Evolutionary conservation across 1,140 invertebrate genomes (phyloP), one percentile per base, ranked within the genome.

Genomic region (Alviniconcha marisindica): DNA sequence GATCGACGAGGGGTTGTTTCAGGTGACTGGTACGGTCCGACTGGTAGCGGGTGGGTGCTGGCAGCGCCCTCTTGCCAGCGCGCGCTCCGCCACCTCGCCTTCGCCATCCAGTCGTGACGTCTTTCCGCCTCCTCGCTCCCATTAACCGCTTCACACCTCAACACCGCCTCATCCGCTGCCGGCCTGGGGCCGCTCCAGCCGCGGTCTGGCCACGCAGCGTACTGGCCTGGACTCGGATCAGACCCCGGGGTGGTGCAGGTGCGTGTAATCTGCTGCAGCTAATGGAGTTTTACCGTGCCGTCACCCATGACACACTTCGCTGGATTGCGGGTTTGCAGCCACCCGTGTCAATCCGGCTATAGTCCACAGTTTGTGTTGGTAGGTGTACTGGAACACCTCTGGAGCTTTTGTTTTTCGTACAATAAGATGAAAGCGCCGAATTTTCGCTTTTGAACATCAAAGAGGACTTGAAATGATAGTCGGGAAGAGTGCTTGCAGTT

Each of bases 131-230:
- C 31, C 15, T 33, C 69, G 40, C 33, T 36, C 36, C 24, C 69
- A 5, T 71, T 71, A 71, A 31, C 69, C 36, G 69, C 69, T 71
- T 71, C 69, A 71, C 69, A 71, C 69, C 33, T 71, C 69, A 4
- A 4, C 33, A 38, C 33, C 69, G 69, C 69, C 24, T 38, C 15
- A 48, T 48, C 44, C 44, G 7, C 44, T 48, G 44, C 44, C 18
- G 7, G 44, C n/a, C n/a, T n/a, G n/a, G n/a, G n/a, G n/a, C n/a
- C n/a, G n/a, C n/a, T n/a, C n/a, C n/a, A n/a, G n/a, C n/a, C n/a
- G n/a, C n/a, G n/a, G n/a, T n/a, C n/a, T n/a, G n/a, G n/a, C n/a
- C 63, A 33, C 63, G 18, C 44, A 48, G 7, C 18, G 7, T 48
- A 18, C 44, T 48, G 18, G 44, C 5, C 44, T 48, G 44, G 18